Evolutionary conservation across 2,797 vertebrate genomes (phyloP).

Genomic region (Jordanella pulchra): DNA sequence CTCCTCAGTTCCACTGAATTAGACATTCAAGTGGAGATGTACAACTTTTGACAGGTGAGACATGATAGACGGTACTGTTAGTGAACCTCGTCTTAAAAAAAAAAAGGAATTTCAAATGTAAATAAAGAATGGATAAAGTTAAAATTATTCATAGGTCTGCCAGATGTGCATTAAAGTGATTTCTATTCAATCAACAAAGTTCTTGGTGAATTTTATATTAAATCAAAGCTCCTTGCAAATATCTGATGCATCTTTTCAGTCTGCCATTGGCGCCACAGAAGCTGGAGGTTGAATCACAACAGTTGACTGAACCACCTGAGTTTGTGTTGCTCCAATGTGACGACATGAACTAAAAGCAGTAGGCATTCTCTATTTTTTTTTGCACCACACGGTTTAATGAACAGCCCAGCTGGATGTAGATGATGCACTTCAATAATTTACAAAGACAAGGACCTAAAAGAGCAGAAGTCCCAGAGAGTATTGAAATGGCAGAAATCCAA

Average conservation of each 20-base stretch:
- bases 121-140: no score
- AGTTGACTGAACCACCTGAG: neutral
- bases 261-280: neutral
- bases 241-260: neutral
- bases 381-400: slow-evolving; percentile 7
- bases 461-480: neutral
- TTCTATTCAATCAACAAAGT: no score
- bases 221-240: neutral
- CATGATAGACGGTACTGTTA: no score
- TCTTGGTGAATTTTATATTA: neutral
- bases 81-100: no score
- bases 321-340: neutral
- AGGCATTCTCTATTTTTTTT: neutral
- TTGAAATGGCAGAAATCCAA: slow-evolving; percentile 34
- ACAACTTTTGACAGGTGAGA: no score
- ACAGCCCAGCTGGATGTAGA: slow-evolving; percentile 11
- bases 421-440: slow-evolving; percentile 14
- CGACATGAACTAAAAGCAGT: neutral
- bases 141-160: no score
- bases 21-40: no score
- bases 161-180: no score
- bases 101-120: no score
- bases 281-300: neutral
- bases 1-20: no score
- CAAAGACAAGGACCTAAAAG: slow-evolving; percentile 10